Percentiles rank a stretch among this genome's conserved stretches.
phyloP scores from a whole-genome alignment of 2,797 vertebrate genomes.

The Vireo griseus region DNA sequence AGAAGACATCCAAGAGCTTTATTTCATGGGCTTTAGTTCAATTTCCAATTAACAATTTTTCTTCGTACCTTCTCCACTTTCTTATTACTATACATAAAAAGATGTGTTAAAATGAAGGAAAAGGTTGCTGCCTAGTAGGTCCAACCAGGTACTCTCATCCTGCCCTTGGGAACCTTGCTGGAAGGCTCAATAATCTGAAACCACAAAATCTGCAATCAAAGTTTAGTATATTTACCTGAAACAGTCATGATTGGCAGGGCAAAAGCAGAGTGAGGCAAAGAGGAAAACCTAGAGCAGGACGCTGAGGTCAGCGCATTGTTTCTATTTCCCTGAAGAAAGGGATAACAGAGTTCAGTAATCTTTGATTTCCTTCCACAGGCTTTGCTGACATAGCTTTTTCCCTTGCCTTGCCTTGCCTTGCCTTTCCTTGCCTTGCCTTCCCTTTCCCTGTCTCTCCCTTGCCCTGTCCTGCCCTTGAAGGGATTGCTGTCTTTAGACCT shows the following conservation, averaged over 20 bases:
- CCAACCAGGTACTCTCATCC: not conserved
- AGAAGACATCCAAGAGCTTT: conserved; percentile 14
- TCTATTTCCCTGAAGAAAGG: not conserved
- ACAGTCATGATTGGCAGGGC: not conserved
- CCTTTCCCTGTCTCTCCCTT: not conserved
- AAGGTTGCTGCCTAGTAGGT: not conserved
- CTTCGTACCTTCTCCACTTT: not conserved
- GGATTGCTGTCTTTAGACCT: not conserved
- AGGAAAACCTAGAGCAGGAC: not conserved
- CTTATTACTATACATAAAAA: conserved; percentile 9
- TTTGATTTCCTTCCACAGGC: not conserved
- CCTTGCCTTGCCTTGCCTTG: not conserved
- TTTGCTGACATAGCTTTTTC: not conserved
- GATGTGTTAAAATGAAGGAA: not conserved
- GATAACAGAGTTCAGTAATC: not conserved
- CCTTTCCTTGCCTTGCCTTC: no score
- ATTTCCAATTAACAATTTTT: conserved; percentile 40
- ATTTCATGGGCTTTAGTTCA: conserved; percentile 11
- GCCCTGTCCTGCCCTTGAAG: not conserved
- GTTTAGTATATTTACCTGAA: not conserved
- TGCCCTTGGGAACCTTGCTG: not conserved
- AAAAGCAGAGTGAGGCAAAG: not conserved
- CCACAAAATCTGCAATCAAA: not conserved
- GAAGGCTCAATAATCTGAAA: not conserved
- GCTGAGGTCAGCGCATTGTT: not conserved